Base-by-base conservation (phyloP, 2,888 invertebrate genomes). In the Bembecia ichneumoniformis region DNA sequence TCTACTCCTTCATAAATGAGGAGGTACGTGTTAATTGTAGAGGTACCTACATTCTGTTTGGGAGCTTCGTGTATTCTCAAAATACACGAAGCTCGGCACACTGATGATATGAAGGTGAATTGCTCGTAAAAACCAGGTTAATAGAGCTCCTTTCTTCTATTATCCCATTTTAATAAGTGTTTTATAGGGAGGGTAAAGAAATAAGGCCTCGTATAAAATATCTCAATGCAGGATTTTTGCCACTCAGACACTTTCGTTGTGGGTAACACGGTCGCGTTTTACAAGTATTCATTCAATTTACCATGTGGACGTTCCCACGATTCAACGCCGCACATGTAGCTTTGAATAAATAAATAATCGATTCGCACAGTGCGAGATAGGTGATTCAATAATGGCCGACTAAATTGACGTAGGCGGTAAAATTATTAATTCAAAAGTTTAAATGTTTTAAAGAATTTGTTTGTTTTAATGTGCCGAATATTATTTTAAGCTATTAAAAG, bases 331-430 rank as follows among this genome's bases (percentile, higher is more conserved):
- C 51, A 55, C 51, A 50, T 47, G 53, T 52, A 51, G 51, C 44
- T 50, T 50, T 55, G 52, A 57, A 57, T 55, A 55, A 55, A 55
- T 57, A 55, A 40, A 57, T 55, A 54, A 49, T 51, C 49, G 48
- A 51, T 49, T 49, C 53, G 50, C 40, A 13, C 40, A 40, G 13
- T 40, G 14, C 13, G 40, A n/a, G n/a, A 40, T 40, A 40, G 13
- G 13, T 13, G 40, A 28, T 28, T 28, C 28, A 28, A 28, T 28
- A 28, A 28, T 28, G 28, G 28, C 28, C 28, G 9, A 28, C 28
- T 28, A 28, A 28, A 28, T 28, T 28, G 7, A 28, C 3, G 28
- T 4, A 2, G 2, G 2, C 28, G 9, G 28, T 28, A 5, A 28
- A 28, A 28, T 28, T 28, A 28, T 28, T 28, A 7, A 28, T 28